Conservation (phyloP, 2,113 vertebrate species). For the Rhinoptilus africanus region DNA sequence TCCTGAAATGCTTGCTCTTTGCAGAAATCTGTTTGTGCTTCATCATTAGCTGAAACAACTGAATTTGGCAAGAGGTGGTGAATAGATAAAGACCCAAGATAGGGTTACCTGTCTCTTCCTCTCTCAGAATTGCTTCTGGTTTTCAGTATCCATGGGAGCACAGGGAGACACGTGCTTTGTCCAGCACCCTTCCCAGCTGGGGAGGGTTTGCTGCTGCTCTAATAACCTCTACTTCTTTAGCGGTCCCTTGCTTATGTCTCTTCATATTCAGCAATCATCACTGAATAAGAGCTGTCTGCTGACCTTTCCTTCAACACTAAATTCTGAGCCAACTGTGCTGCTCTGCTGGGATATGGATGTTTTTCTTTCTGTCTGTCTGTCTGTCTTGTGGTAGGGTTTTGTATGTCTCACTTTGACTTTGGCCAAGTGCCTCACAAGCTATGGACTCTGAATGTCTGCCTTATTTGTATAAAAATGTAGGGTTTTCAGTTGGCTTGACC, state of each 20-base stretch:
- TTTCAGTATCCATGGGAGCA: background rate
- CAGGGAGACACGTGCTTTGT: background rate
- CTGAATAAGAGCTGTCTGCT: background rate
- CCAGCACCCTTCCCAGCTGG: background rate
- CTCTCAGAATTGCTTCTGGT: background rate
- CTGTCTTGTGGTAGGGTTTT: conserved; percentile 2
- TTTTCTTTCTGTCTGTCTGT: background rate
- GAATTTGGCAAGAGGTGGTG: background rate
- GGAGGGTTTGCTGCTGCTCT: background rate
- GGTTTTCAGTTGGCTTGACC: conserved; percentile 19
- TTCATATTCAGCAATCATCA: background rate
- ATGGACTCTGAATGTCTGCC: background rate
- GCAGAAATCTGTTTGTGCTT: background rate
- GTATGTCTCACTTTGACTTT: conserved; percentile 30
- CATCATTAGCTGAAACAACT: background rate
- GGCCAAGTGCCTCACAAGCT: conserved; percentile 10
- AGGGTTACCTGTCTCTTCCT: background rate
- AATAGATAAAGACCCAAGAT: no score
- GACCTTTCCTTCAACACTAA: background rate
- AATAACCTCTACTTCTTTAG: background rate
- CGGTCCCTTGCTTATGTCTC: background rate
- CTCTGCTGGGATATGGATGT: conserved; percentile 1
- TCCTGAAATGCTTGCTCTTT: background rate
- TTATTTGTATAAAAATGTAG: background rate
- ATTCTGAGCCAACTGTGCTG: background rate